Percentiles rank a stretch among this genome's conserved stretches.
Evolutionary conservation across 2,888 invertebrate species (phyloP).

Genomic region (Hoplodrina ambigua): DNA sequence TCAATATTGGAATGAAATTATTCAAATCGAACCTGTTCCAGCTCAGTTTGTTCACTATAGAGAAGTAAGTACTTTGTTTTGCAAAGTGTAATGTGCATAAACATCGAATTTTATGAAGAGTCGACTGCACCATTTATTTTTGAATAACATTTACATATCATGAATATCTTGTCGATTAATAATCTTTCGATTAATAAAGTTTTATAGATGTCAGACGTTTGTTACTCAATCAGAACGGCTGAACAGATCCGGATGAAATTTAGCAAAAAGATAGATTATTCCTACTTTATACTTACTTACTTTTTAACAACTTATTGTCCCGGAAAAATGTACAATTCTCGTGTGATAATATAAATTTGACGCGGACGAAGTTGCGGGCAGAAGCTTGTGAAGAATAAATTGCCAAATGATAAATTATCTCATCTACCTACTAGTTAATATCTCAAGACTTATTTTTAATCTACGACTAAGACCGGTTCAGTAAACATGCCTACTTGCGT

Average conservation of each 20-base stretch:
- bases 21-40: constrained; percentile 12
- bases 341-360: no score
- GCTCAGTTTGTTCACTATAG: constrained; percentile 20
- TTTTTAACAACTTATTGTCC: no score
- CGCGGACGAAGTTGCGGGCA: no score
- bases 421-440: background rate
- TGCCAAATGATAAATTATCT: background rate
- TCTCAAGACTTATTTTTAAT: constrained; percentile 20
- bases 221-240: no score
- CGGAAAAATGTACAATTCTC: no score
- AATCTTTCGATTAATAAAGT: no score
- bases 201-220: no score
- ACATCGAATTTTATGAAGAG: constrained; percentile 8
- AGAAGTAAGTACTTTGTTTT: constrained; percentile 17
- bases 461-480: constrained; percentile 10
- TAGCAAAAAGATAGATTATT: no score
- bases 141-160: background rate
- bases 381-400: no score
- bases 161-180: background rate
- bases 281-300: no score
- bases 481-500: constrained; percentile 1
- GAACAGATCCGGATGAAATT: no score
- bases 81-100: constrained; percentile 6
- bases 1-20: background rate
- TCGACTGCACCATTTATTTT: background rate